phyloP scores from a whole-genome alignment of 2,888 invertebrate species.

The Agrilus biguttatus region DNA sequence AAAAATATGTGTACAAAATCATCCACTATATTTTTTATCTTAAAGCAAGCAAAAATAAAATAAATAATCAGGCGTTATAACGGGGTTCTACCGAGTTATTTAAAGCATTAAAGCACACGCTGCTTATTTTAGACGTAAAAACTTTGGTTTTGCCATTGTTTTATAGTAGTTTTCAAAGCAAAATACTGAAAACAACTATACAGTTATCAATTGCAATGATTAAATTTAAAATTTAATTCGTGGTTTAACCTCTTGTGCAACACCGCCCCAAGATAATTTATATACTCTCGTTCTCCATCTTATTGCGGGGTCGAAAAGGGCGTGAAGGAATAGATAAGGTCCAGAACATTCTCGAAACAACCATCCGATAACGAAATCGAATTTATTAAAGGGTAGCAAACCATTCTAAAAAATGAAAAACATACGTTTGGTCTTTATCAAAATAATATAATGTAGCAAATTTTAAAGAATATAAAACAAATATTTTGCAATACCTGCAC shows the following conservation, averaged over 20 bases:
- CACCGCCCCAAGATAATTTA: conserved; percentile 88
- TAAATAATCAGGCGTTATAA: no score
- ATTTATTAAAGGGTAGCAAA: conserved; percentile 84
- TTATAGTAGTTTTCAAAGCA: no score
- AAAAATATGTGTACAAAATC: no score
- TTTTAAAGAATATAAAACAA: neutral
- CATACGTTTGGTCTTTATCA: neutral
- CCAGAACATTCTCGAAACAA: conserved; percentile 83
- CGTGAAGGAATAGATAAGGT: conserved; percentile 75
- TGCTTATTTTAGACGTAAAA: no score
- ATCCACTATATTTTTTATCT: no score
- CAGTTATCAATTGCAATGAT: conserved; percentile 1
- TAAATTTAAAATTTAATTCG: conserved; percentile 46
- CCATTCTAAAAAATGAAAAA: conserved; percentile 52
- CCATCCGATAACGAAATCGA: conserved; percentile 92
- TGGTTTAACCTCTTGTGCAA: conserved; percentile 76
- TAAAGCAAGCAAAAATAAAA: no score
- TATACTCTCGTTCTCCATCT: conserved; percentile 88
- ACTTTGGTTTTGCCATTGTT: no score
- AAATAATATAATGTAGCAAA: neutral
- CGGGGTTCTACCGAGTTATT: no score
- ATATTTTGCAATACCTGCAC: conserved; percentile 49
- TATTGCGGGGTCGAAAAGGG: conserved; percentile 77
- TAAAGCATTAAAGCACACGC: no score
- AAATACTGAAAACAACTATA: no score